Conservation (phyloP, 2,113 vertebrate species). For the Psophia crepitans region DNA sequence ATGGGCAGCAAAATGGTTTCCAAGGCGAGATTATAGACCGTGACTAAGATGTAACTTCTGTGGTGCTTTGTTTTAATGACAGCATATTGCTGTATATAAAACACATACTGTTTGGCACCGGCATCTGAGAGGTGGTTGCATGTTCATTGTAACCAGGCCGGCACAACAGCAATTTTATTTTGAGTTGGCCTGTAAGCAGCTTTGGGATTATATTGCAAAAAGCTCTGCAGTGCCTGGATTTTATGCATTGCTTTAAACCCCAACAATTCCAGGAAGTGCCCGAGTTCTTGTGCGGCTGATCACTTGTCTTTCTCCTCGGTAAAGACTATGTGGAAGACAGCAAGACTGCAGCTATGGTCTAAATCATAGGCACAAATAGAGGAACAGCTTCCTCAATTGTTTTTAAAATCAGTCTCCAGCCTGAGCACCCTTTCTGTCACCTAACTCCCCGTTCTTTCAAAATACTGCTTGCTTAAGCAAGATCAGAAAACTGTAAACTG, state of each 20-base stretch:
- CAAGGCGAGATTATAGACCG: background rate
- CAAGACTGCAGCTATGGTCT: background rate
- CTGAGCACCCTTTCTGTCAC: background rate
- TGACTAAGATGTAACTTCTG: background rate
- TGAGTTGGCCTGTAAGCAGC: slow-evolving; percentile 24
- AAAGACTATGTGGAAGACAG: background rate
- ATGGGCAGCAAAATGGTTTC: background rate
- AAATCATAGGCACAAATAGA: background rate
- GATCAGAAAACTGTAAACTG: background rate
- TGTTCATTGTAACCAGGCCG: background rate
- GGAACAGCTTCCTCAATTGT: background rate
- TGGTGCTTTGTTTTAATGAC: background rate
- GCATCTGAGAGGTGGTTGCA: slow-evolving; percentile 21
- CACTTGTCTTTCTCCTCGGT: background rate
- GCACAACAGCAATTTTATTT: slow-evolving; percentile 14
- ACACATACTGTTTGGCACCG: background rate
- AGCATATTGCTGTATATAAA: background rate
- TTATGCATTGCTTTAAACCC: slow-evolving; percentile 22
- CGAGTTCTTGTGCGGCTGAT: background rate
- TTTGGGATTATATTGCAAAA: slow-evolving; percentile 51
- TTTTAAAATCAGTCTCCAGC: background rate
- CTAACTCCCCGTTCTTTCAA: background rate
- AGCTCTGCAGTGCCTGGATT: background rate
- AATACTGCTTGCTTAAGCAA: background rate
- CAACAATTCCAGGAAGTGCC: slow-evolving; percentile 9